Evolutionary conservation across 1,140 invertebrate species (phyloP).

Genomic region (Ptiloglossa arizonensis): DNA sequence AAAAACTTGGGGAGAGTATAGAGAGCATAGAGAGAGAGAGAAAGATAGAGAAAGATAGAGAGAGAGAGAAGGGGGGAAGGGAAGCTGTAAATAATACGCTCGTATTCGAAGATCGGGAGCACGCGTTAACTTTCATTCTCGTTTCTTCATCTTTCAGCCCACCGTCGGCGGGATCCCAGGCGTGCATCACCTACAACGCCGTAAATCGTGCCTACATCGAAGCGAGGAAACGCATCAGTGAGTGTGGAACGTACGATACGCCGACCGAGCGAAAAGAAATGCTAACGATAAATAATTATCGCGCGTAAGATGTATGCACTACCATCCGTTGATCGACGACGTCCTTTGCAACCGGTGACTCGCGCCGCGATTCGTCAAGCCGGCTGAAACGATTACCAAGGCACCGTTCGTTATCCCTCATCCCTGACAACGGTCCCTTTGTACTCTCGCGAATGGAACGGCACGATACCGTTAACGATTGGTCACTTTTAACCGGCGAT

Average conservation of each 20-base stretch:
- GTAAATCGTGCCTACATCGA: conserved; percentile 94
- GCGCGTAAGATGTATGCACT: not conserved
- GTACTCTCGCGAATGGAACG: not conserved
- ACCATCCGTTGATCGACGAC: not conserved
- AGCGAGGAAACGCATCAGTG: conserved; percentile 92
- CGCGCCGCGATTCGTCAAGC: not conserved
- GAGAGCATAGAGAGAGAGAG: not conserved
- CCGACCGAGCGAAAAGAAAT: not conserved
- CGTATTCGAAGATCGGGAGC: conserved; percentile 16
- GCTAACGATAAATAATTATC: conserved; percentile 16
- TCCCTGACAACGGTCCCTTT: not conserved
- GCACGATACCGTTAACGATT: too few relatives aligned
- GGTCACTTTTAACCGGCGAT: too few relatives aligned
- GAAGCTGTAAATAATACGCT: conserved; percentile 50
- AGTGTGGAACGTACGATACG: conserved; percentile 79
- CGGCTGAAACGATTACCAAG: not conserved
- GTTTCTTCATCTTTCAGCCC: conserved; percentile 83
- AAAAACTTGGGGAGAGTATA: not conserved
- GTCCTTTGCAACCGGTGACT: not conserved
- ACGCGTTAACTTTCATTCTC: conserved; percentile 49
- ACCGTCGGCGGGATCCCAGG: conserved; percentile 85
- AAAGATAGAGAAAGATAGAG: not conserved
- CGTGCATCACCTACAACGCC: conserved; percentile 95
- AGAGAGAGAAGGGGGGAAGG: too few relatives aligned
- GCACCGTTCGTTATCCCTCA: not conserved